Evolutionary conservation across 2,888 invertebrate genomes (phyloP).

Genomic region (Prenolepis imparis): DNA sequence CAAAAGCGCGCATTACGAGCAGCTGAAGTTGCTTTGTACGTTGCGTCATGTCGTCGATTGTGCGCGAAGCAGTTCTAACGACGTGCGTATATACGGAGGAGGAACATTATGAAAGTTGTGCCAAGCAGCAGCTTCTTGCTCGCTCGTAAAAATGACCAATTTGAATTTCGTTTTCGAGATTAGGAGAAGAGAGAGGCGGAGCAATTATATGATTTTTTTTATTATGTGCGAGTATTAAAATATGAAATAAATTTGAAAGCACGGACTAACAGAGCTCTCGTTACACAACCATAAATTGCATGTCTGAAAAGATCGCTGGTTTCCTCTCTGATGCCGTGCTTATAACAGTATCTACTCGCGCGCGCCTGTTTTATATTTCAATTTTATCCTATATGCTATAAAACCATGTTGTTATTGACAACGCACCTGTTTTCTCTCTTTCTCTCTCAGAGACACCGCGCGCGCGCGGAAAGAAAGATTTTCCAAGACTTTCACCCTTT

Average conservation of each 20-base stretch:
- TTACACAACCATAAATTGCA: conserved; percentile 66
- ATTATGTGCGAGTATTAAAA: not conserved
- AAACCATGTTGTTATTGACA: not conserved
- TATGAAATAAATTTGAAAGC: not conserved
- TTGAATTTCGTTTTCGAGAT: conserved; percentile 26
- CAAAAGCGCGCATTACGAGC: conserved; percentile 67
- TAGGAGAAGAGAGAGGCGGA: conserved; percentile 17
- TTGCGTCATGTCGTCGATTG: conserved; percentile 42
- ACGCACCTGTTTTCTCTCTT: conserved; percentile 69
- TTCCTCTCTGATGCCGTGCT: conserved; percentile 52
- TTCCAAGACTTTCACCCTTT: conserved; percentile 77
- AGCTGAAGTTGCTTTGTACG: conserved; percentile 33
- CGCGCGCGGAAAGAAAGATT: conserved; percentile 59
- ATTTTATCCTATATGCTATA: conserved; percentile 63
- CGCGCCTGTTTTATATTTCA: conserved; percentile 71
- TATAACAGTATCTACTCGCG: conserved; percentile 68
- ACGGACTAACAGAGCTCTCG: conserved; percentile 32
- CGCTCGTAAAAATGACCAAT: conserved; percentile 24
- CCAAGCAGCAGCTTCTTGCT: not conserved
- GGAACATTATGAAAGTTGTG: conserved; percentile 3
- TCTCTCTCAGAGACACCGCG: conserved; percentile 21
- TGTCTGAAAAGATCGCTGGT: conserved; percentile 55
- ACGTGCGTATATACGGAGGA: not conserved
- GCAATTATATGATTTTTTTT: no score
- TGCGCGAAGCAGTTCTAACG: conserved; percentile 21